phyloP scores from a whole-genome alignment of 2,113 vertebrate genomes.

The Mus musculus region GRCm39 chr11:5628001-5628500 shows the following conservation, averaged over 20 bases:
- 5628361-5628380: constrained; percentile 99
- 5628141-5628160: too few species aligned
- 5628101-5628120: too few species aligned
- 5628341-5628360: constrained; percentile 82
- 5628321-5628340: constrained; percentile 44
- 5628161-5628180: too few species aligned
- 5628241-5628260: constrained; percentile 27
- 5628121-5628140: too few species aligned
- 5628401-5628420: constrained; percentile 99
- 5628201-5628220: background rate
- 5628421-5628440: constrained; percentile 99
- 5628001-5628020: constrained; percentile 55
- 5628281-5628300: background rate
- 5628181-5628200: too few species aligned
- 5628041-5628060: too few species aligned
- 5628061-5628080: too few species aligned
- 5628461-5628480: constrained; percentile 99
- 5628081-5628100: too few species aligned
- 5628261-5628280: constrained; percentile 47
- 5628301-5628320: constrained; percentile 61
- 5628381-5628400: constrained; percentile 99
- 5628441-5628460: constrained; percentile 97
- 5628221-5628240: background rate
- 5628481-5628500: constrained; percentile 97
- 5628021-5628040: too few species aligned